Base-by-base conservation (phyloP, 2,888 invertebrate species). In the Pollenia amentaria region DNA sequence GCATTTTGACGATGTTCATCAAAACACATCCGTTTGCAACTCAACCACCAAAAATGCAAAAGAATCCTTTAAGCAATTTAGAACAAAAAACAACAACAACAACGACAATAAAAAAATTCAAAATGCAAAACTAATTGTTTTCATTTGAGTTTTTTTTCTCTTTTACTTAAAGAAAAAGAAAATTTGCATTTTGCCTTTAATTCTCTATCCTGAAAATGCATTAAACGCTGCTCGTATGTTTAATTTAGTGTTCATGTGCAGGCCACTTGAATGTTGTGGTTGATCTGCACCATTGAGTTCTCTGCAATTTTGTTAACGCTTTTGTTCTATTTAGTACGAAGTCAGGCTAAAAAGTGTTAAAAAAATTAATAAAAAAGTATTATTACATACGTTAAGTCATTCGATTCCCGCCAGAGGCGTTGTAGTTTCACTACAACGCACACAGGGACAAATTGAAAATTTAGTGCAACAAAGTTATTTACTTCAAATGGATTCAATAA, bases 91-190 rank as follows among this genome's bases (percentile, higher is more conserved):
- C 21, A 76, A 42, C 11, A 73, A 46, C 42, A 44, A 44, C 42
- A 21, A 9, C 6, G 14, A 57, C 44, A 75, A 40, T 18, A 18
- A 14, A 64, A 73, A 48, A 73, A 55, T 29, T 10, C 64, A 88
- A 90, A 90, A 91, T 91, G 90, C 89, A 89, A 90, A 89, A 89
- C 89, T 92, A 92, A 91, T 91, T 91, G 91, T 90, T 91, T 90
- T 90, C 89, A 90, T 89, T 91, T 88, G 79, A 16, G 16, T 18
- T 62, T 48, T 44, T 53, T 62, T 38, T 80, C 51, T 51, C 55
- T 55, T 55, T 21, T 81, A 70, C 62, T 69, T 62, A 62, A 53
- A 57, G 60, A 29, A 29, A 29, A n/a, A 46, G n/a, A 65, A 85
- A 57, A 86, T 84, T 77, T 84, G 29, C 84, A 84, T 87, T 64